phyloP scores from a whole-genome alignment of 2,113 vertebrate species.

The Rhadina sibilatrix region DNA sequence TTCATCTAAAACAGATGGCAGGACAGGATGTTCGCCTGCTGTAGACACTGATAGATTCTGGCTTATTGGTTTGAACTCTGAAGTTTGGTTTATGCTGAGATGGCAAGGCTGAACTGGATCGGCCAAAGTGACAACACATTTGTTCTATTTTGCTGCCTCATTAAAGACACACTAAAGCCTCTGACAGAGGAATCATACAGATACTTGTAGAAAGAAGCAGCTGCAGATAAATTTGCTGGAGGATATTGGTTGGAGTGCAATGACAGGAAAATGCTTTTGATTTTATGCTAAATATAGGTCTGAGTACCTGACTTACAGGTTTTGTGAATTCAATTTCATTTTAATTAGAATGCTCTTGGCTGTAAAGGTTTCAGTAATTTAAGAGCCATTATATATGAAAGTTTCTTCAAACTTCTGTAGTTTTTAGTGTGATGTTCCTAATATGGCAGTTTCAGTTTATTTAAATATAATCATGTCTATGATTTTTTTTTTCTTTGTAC shows the following conservation, averaged over 20 bases:
- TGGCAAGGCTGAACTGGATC: neutral
- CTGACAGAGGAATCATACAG: neutral
- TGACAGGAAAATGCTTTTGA: neutral
- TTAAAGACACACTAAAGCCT: neutral
- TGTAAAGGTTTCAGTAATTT: neutral
- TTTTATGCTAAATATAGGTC: neutral
- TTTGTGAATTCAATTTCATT: neutral
- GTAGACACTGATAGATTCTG: neutral
- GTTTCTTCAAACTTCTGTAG: neutral
- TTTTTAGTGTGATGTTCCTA: neutral
- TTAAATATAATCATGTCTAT: neutral
- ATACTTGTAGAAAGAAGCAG: neutral
- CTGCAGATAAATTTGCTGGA: neutral
- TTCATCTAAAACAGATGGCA: neutral
- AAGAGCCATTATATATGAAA: neutral
- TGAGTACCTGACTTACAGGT: neutral
- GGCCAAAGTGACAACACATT: neutral
- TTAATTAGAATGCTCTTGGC: neutral
- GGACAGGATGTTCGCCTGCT: neutral
- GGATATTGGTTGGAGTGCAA: neutral
- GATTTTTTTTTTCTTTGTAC: neutral
- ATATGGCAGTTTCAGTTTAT: neutral
- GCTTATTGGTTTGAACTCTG: neutral
- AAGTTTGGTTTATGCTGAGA: neutral
- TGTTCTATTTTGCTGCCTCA: neutral